These are phyloP conservation scores for Nylanderia fulva DNA, from an alignment of 1,140 invertebrate genomes.

Conservation along the genomic window DNA sequence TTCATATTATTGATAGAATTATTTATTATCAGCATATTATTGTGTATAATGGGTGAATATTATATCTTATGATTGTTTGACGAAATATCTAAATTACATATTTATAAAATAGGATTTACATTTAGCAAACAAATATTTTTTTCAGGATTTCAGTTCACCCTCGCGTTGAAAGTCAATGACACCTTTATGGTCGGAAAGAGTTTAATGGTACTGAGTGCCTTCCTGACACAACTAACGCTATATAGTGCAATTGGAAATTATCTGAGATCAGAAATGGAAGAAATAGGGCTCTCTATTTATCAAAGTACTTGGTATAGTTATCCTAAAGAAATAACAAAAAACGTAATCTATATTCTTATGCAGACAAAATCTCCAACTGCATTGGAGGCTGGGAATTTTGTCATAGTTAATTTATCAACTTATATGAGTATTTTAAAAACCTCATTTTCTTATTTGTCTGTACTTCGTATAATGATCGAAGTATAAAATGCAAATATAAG, in stretches of 20 bases:
- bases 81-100: no score
- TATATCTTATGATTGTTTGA: not conserved
- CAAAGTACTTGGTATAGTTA: conserved; percentile 40
- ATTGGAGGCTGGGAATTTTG: conserved; percentile 38
- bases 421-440: conserved; percentile 64
- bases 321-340: not conserved
- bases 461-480: conserved; percentile 62
- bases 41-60: no score
- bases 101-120: not conserved
- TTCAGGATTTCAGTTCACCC: conserved; percentile 67
- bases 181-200: conserved; percentile 25
- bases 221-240: conserved; percentile 37
- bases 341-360: conserved; percentile 47
- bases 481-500: not conserved
- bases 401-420: conserved; percentile 60
- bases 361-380: conserved; percentile 10
- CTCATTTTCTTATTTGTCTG: conserved; percentile 65
- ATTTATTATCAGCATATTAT: no score
- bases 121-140: not conserved
- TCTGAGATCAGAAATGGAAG: conserved; percentile 55
- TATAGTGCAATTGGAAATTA: conserved; percentile 64
- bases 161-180: conserved; percentile 19
- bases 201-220: not conserved
- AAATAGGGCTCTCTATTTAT: conserved; percentile 43
- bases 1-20: no score